Percentiles rank a stretch among this genome's conserved stretches.
Conservation (phyloP, 2,888 invertebrate species). For the Conus canariensis region DNA sequence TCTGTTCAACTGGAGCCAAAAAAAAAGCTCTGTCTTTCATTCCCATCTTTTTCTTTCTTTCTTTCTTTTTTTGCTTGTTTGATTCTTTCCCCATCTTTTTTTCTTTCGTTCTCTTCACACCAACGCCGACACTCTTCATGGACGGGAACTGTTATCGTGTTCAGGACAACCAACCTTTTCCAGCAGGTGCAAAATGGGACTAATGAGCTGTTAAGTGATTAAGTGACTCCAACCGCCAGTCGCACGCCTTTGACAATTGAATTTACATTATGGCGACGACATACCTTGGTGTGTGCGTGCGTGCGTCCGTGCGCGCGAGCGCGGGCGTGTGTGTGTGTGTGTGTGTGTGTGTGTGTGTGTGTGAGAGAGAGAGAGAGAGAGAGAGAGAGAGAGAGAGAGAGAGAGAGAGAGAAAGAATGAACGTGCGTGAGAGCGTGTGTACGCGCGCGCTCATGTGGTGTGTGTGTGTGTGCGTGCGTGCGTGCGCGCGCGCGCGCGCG, state of each 20-base stretch:
- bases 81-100: too few relatives aligned
- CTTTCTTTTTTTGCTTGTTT: too few relatives aligned
- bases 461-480: slow-evolving; percentile 28
- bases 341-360: background rate
- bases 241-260: too few relatives aligned
- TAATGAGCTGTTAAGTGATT: background rate
- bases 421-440: background rate
- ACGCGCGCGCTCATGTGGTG: background rate
- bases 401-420: background rate
- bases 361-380: background rate
- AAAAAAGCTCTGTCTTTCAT: too few relatives aligned
- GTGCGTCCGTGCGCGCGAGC: background rate
- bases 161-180: too few relatives aligned
- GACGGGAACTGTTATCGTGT: too few relatives aligned
- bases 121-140: too few relatives aligned
- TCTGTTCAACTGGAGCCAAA: too few relatives aligned
- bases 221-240: background rate
- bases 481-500: background rate
- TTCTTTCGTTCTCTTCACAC: too few relatives aligned
- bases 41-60: too few relatives aligned
- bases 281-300: background rate
- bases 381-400: background rate
- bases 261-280: too few relatives aligned
- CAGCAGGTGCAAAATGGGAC: background rate
- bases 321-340: background rate